Base-by-base conservation (phyloP, 2,113 vertebrate genomes). In the Terrapene triunguis region DNA sequence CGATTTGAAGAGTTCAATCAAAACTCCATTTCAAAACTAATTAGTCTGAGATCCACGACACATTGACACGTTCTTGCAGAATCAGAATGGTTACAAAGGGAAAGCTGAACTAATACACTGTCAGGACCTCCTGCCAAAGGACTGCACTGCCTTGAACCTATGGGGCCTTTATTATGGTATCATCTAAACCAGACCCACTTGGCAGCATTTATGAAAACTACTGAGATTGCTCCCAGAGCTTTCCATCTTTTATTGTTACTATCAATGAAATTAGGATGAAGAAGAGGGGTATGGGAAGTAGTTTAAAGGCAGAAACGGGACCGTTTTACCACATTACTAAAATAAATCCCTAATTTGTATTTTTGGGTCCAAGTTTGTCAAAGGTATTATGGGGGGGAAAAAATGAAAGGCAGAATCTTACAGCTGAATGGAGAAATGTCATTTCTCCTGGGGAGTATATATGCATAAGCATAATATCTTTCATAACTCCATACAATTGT, bases 1-100 rank as follows among this genome's bases (percentile, higher is more conserved):
- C 99, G 98, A 99, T 99, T 99, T 99, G 98, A 99, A 99, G 98
- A 99, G 98, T 99, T 99, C 99, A 99, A 99, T 99, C 99, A 99
- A 99, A 99, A 99, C 99, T 99, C 99, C 99, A 99, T 99, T 99
- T 99, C 99, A 99, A 99, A 99, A 99, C 99, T 99, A 99, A 99
- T 99, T 99, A 99, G 99, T 99, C 99, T 99, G 99, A 99, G 98
- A 99, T 99, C 98, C 98, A 98, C 97, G 98, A 99, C 99, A 99
- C 99, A 98, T 99, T 99, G 98, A 99, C 99, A 99, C 98, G 96
- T 98, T 98, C 98, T 98, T 98, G 97, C 97, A 97, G 98, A 98
- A 98, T 98, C 98, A 96, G 97, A 97, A 98, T 54, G 96, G 98
- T 97, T 98, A 98, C 98, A 98, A 98, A 98, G 97, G 97, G 95